Evolutionary conservation across 2,113 vertebrate species (phyloP).

Genomic region (Sitta europaea): DNA sequence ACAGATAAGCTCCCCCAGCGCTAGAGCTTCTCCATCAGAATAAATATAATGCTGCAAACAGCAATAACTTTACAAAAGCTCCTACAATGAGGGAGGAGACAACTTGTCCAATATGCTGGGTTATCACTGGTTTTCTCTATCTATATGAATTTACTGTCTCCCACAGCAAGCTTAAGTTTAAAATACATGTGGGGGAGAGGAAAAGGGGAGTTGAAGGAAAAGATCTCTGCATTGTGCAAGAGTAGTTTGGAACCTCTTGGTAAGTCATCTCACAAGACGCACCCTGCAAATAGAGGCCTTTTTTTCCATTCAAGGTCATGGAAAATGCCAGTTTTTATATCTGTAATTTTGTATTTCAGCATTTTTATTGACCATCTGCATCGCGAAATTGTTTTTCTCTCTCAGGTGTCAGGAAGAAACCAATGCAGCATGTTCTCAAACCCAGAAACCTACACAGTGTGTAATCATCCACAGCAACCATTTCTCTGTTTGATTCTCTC

Average conservation of each 20-base stretch:
- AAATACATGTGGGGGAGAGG: background rate
- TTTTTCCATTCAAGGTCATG: background rate
- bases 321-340: background rate
- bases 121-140: background rate
- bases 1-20: background rate
- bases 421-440: background rate
- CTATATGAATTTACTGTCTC: background rate
- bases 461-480: background rate
- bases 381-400: background rate
- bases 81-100: background rate
- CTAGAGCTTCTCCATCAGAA: background rate
- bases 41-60: background rate
- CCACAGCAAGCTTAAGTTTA: background rate
- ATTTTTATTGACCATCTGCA: slow-evolving; percentile 5
- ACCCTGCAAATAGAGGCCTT: background rate
- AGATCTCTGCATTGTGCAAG: background rate
- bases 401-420: background rate
- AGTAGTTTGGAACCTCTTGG: background rate
- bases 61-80: background rate
- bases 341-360: background rate
- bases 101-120: background rate
- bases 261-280: background rate
- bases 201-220: background rate
- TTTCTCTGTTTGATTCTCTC: background rate
- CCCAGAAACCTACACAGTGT: background rate